Base-by-base conservation (phyloP, 2,888 invertebrate species). In the Meteorus cinctellus region DNA sequence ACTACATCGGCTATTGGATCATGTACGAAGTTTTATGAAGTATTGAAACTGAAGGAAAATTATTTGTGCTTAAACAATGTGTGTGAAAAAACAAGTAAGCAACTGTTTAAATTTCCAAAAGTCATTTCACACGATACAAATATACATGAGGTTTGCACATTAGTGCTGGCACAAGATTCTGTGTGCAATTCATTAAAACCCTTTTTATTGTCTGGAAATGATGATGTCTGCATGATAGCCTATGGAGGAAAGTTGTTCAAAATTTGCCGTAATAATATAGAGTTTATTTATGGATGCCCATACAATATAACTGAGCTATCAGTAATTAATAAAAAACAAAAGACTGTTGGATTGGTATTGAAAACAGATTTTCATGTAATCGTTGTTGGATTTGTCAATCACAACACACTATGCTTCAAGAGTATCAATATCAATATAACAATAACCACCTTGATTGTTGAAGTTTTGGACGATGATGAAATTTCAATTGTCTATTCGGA, bases 1-100 rank as follows among this genome's bases (percentile, higher is more conserved):
- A 89, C 87, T 48, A 81, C 78, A 27, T 77, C 75, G 5, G 89
- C 84, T 0, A 80, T 89, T 31, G 86, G 81, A 27, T 77, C 88
- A 27, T 86, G 86, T 2, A 77, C 81, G 0, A 71, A 80, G 1
- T 87, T 82, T 76, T 84, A 80, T 55, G 81, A 86, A 41, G 84
- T 86, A 4, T 70, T 88, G 3, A 73, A 29, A 3, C 70, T 80
- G 0, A 78, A 75, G 19, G 77, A 82, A 31, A 77, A 79, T 19
- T 80, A 78, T 24, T 74, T 89, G 0, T 77, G 80, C 5, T 81
- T 84, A 8, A 80, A 82, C 55, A 81, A 88, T 72, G 89, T 88
- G 77, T 78, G 76, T 4, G 29, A 66, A 0, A 86, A 85, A 75
- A 77, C 34, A 4, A 74, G 69, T 19, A 82, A 79, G 60, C 55